phyloP scores from a whole-genome alignment of 2,797 vertebrate species.

The Urosaurus nigricauda region DNA sequence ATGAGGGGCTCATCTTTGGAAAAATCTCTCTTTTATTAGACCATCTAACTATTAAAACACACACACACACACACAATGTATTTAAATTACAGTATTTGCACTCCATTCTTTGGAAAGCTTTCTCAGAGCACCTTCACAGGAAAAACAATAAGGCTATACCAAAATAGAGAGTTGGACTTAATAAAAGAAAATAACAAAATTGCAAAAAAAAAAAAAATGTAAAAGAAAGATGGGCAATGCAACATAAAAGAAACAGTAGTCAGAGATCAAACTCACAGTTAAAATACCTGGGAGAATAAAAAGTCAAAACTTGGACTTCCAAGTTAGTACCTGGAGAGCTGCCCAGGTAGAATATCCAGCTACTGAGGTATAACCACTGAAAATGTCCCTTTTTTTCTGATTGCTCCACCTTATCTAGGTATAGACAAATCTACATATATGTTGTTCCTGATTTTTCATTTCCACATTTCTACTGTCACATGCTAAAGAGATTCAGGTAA shows the following conservation, averaged over 20 bases:
- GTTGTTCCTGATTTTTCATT: too few relatives aligned
- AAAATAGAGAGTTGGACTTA: too few relatives aligned
- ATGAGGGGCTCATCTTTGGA: not conserved
- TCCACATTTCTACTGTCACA: too few relatives aligned
- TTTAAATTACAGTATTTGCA: too few relatives aligned
- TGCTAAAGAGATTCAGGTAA: too few relatives aligned
- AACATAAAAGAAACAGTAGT: not conserved
- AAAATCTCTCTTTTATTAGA: not conserved
- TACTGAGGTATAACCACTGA: not conserved
- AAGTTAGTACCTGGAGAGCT: not conserved
- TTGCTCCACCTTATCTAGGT: not conserved
- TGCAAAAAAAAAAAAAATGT: not conserved
- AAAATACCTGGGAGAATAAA: not conserved
- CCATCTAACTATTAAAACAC: not conserved
- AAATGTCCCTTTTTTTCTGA: not conserved
- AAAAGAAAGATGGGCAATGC: not conserved
- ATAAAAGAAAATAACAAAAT: not conserved
- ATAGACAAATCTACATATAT: too few relatives aligned
- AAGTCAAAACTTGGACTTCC: not conserved
- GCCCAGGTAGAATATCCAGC: not conserved
- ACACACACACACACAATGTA: too few relatives aligned
- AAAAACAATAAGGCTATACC: not conserved
- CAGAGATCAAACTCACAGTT: not conserved
- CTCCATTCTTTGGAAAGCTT: not conserved
- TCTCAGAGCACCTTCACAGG: not conserved